phyloP scores from a whole-genome alignment of 2,888 invertebrate species.

The Epirrita christyi region DNA sequence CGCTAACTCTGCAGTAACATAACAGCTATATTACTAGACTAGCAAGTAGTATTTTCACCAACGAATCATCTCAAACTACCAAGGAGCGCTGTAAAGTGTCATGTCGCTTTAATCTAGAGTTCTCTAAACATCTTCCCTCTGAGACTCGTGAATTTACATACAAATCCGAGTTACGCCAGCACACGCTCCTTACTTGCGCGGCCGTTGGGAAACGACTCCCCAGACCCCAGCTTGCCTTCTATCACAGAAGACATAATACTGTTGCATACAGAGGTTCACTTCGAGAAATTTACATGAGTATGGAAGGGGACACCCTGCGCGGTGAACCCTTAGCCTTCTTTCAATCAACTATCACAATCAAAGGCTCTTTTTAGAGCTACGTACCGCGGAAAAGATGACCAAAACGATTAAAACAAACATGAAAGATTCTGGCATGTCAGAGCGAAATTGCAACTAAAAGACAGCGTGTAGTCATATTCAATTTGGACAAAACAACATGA shows the following conservation, averaged over 20 bases:
- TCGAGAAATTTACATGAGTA: not conserved
- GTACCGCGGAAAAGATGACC: too few species aligned
- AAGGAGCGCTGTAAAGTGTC: not conserved
- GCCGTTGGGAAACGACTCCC: constrained; percentile 44
- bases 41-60: too few species aligned
- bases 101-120: not conserved
- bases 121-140: not conserved
- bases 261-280: not conserved
- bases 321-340: not conserved
- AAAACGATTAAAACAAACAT: too few species aligned
- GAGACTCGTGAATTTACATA: constrained; percentile 21
- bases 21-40: too few species aligned
- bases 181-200: constrained; percentile 44
- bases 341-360: too few species aligned
- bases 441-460: too few species aligned
- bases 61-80: constrained; percentile 2
- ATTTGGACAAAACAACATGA: too few species aligned
- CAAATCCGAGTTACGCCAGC: constrained; percentile 12
- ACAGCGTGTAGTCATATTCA: too few species aligned
- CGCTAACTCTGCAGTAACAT: too few species aligned
- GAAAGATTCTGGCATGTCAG: too few species aligned
- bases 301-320: not conserved
- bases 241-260: not conserved
- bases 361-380: too few species aligned
- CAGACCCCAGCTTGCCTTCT: constrained; percentile 36